A percentile compares a stretch with the other conserved stretches of the same genome.
Conservation (phyloP, 2,113 vertebrate species). For the Podocnemis expansa region DNA sequence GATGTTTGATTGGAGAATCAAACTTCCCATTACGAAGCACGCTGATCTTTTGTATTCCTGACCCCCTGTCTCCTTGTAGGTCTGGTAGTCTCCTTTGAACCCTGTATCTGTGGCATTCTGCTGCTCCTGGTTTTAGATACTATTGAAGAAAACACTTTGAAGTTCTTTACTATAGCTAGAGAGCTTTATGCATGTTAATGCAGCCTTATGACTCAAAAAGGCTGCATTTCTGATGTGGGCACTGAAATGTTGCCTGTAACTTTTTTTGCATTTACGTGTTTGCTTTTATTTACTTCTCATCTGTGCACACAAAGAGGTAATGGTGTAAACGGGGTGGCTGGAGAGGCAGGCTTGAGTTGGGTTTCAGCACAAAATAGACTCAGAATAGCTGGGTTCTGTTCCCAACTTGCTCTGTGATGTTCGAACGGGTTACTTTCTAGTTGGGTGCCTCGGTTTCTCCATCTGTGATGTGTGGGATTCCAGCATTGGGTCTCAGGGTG, state of each 20-base stretch:
- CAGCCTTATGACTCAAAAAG: not conserved
- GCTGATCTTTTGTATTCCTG: not conserved
- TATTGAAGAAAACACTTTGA: not conserved
- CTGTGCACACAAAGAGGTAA: not conserved
- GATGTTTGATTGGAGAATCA: not conserved
- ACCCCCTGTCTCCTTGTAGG: not conserved
- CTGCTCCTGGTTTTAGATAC: not conserved
- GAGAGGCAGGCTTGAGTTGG: not conserved
- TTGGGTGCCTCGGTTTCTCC: not conserved
- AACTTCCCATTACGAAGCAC: fast-evolving
- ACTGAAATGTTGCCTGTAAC: not conserved
- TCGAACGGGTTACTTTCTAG: not conserved
- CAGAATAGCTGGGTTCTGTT: not conserved
- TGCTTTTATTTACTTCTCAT: not conserved
- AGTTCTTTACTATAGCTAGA: not conserved
- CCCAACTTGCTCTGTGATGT: not conserved
- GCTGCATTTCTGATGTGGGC: not conserved
- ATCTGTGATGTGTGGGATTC: not conserved
- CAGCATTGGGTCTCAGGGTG: not conserved
- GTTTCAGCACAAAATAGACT: not conserved
- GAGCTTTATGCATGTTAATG: not conserved
- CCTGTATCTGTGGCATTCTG: not conserved
- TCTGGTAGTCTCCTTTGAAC: not conserved
- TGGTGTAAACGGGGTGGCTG: not conserved
- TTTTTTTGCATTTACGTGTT: not conserved